Evolutionary conservation across 1,140 invertebrate genomes (phyloP).

Genomic region (Lepidurus apus): DNA sequence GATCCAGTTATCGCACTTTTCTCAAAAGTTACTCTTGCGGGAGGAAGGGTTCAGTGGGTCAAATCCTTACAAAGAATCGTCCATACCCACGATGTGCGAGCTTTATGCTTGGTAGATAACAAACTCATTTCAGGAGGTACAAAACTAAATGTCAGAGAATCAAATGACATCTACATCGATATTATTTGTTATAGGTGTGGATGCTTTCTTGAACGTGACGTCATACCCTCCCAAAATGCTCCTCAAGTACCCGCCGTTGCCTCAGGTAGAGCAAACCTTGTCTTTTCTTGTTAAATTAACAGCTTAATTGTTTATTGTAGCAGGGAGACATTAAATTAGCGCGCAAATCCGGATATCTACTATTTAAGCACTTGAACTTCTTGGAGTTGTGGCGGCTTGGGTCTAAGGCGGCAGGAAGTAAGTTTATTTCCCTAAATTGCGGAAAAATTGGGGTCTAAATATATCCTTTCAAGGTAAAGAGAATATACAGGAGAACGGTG

Average conservation of each 20-base stretch:
- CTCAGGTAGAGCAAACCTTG: slow-evolving; percentile 43
- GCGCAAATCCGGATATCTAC: slow-evolving; percentile 52
- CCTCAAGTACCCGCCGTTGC: slow-evolving; percentile 63
- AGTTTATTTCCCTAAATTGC: too few relatives aligned
- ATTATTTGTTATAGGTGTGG: slow-evolving; percentile 50
- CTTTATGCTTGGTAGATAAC: slow-evolving; percentile 56
- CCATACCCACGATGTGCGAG: slow-evolving; percentile 77
- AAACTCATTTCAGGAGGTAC: slow-evolving; percentile 65
- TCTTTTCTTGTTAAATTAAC: not conserved
- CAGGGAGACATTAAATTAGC: slow-evolving; percentile 56
- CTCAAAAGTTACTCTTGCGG: slow-evolving; percentile 50
- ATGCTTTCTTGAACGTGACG: slow-evolving; percentile 65
- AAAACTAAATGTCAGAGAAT: not conserved
- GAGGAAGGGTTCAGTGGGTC: slow-evolving; percentile 59
- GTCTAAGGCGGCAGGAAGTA: slow-evolving; percentile 31
- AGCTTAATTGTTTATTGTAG: slow-evolving; percentile 41
- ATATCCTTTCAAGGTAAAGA: not conserved
- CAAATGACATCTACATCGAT: not conserved
- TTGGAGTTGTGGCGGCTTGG: slow-evolving; percentile 60
- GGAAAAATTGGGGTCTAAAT: not conserved
- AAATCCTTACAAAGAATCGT: slow-evolving; percentile 64
- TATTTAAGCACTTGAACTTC: slow-evolving; percentile 62
- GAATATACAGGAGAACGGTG: slow-evolving; percentile 31
- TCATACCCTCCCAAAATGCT: slow-evolving; percentile 58
- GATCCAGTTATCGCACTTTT: slow-evolving; percentile 71